A percentile compares a stretch with the other conserved stretches of the same genome.
Evolutionary conservation across 2,888 invertebrate genomes (phyloP).

Genomic region (Flexamia atlantica): DNA sequence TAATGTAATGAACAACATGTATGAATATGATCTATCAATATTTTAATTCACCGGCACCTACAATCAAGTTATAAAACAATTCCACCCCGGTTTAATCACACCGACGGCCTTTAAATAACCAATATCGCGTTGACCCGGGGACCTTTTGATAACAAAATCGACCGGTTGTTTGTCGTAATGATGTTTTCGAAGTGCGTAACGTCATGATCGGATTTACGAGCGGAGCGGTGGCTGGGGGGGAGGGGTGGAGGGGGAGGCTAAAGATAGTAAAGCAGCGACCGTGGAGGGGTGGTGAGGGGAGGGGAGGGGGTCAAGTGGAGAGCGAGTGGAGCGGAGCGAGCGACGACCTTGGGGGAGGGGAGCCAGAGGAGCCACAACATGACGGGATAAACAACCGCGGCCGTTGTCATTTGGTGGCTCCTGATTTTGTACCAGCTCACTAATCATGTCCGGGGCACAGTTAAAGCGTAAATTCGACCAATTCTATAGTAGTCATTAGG

Average conservation of each 20-base stretch:
- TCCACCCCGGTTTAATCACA: neutral
- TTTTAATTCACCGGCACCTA: too few species aligned
- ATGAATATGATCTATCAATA: too few species aligned
- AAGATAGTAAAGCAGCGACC: neutral
- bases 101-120: neutral
- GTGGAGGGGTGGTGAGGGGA: neutral
- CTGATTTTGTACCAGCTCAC: too few species aligned
- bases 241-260: neutral
- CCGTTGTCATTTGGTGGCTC: too few species aligned
- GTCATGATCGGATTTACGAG: neutral
- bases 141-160: neutral
- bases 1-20: too few species aligned
- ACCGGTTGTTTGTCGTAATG: slow-evolving; percentile 2
- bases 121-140: neutral
- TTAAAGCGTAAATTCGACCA: too few species aligned
- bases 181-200: slow-evolving; percentile 29
- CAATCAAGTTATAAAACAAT: too few species aligned
- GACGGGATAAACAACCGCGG: neutral
- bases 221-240: neutral
- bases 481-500: too few species aligned
- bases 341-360: slow-evolving; percentile 6
- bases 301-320: slow-evolving; percentile 12
- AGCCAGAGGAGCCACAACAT: neutral
- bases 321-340: neutral
- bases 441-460: too few species aligned